Conservation (phyloP, 2,113 vertebrate species). For the Brienomyrus brachyistius region DNA sequence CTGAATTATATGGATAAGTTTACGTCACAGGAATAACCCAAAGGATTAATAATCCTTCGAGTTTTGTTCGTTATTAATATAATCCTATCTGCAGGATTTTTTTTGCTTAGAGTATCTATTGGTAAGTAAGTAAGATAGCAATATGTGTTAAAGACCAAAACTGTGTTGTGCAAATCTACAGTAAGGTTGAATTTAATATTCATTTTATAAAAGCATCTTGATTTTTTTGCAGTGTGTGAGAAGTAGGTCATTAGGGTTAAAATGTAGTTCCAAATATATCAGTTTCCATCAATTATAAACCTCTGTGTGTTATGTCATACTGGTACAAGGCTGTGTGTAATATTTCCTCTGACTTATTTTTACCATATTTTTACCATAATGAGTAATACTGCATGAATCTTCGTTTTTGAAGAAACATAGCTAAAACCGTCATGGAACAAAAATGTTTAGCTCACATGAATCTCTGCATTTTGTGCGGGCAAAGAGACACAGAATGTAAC, state of each 20-base stretch:
- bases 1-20: not conserved
- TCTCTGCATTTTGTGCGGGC: not conserved
- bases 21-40: not conserved
- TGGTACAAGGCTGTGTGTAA: not conserved
- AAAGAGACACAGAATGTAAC: not conserved
- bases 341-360: not conserved
- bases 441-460: not conserved
- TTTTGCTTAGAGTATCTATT: not conserved
- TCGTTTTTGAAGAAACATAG: not conserved
- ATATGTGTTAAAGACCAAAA: not conserved
- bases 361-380: not conserved
- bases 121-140: not conserved
- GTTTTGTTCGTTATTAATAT: not conserved
- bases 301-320: not conserved
- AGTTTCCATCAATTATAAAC: not conserved
- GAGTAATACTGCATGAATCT: not conserved
- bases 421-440: not conserved
- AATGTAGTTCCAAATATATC: not conserved
- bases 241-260: not conserved
- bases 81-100: not conserved
- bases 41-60: not conserved
- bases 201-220: not conserved
- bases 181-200: not conserved
- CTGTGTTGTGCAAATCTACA: not conserved
- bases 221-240: not conserved